Conservation (phyloP, 2,888 invertebrate species). For the Acanthosepion pharaonis region DNA sequence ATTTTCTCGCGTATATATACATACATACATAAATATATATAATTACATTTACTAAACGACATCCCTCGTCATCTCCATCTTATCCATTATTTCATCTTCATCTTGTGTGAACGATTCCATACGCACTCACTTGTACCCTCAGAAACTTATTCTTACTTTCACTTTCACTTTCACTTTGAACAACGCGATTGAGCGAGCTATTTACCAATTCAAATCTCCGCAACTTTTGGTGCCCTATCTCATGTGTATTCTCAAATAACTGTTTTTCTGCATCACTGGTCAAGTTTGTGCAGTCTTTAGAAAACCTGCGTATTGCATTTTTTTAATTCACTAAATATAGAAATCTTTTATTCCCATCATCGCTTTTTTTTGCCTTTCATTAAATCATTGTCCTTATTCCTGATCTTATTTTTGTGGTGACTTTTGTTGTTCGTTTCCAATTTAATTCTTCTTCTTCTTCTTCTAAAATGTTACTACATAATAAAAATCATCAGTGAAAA, state of each 20-base stretch:
- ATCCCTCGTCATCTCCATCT: neutral
- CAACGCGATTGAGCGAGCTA: neutral
- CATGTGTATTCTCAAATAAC: neutral
- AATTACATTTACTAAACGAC: neutral
- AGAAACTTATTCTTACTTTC: neutral
- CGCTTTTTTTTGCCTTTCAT: neutral
- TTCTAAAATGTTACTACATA: neutral
- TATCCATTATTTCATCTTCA: neutral
- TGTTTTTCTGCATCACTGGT: slow-evolving; percentile 22
- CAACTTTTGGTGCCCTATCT: neutral
- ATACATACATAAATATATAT: too few relatives aligned
- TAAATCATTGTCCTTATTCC: neutral
- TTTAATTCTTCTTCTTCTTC: neutral
- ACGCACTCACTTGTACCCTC: neutral
- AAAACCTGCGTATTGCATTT: neutral
- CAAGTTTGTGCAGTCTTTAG: neutral
- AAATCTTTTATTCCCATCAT: neutral
- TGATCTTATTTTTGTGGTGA: neutral
- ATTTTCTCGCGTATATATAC: too few relatives aligned
- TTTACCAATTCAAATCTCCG: slow-evolving; percentile 33
- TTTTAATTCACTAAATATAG: slow-evolving; percentile 12
- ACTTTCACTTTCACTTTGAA: neutral
- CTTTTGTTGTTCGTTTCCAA: neutral
- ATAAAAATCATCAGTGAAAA: neutral
- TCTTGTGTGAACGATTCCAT: neutral